Evolutionary conservation across 2,797 vertebrate species (phyloP), one percentile per base, ranked within the genome.

Genomic region (Xerus rutilus): DNA sequence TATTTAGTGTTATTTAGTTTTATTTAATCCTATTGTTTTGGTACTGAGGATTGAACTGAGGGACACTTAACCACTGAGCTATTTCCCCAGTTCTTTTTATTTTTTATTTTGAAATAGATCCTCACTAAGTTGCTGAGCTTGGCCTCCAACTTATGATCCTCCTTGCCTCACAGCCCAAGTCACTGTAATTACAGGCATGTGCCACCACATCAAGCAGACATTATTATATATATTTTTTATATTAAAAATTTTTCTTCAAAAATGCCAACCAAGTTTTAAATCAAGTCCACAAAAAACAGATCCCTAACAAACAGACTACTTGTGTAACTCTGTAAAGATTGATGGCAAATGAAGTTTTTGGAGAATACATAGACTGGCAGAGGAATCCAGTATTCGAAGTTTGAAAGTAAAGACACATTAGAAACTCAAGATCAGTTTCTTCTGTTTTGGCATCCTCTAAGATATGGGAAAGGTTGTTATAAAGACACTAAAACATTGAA

Each of bases 221-320:
- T n/a, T 4, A 14, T 65, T 65, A 65, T 65, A 12, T 65, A 30
- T 62, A 25, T 47, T 62, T 52, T 52, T 52, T 52, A 57, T 59
- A 25, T 23, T 25, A 59, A 8, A 67, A n/a, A 14, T 15, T 32
- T 67, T 67, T 67, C 65, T 67, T 67, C 32, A 67, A 67, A 67
- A 67, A n/a, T 67, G 59, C 23, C 59, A 62, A 73, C 72, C 35
- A 78, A 32, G 6, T 86, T 86, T 93, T 28, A 81, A 97, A 95
- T 18, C 69, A 88, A 47, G 17, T 64, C 13, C 9, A 11, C 13
- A 79, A 32, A 83, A 82, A 32, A 35, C 70, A 70, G 57, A 65
- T n/a, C 3, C 32, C 10, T 52, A 57, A 79, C 28, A 95, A 76
- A 81, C 9, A 81, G 15, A 43, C 4, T 35, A 47, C 54, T 77